Percentiles rank a stretch among this genome's conserved stretches.
Evolutionary conservation across 1,140 invertebrate genomes (phyloP).

Genomic region (Pseudomyrmex gracilis): DNA sequence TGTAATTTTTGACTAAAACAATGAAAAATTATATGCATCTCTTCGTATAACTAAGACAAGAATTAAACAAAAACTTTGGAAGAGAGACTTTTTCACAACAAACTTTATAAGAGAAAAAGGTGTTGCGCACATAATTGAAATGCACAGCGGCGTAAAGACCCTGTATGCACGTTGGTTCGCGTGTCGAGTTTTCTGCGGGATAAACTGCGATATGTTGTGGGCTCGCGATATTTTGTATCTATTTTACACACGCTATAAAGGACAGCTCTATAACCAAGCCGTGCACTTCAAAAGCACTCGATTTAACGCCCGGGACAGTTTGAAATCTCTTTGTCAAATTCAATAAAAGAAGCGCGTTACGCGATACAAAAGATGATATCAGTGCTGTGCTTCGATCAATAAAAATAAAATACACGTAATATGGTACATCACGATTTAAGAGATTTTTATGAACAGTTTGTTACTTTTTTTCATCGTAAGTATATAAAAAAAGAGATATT

Average conservation of each 20-base stretch:
- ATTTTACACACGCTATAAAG: neutral
- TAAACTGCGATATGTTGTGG: neutral
- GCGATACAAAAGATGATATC: too few species aligned
- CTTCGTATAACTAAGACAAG: neutral
- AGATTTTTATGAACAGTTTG: neutral
- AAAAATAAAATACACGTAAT: neutral
- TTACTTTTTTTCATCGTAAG: neutral
- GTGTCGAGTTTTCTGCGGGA: neutral
- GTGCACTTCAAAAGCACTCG: neutral
- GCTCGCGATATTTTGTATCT: neutral
- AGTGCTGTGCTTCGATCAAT: neutral
- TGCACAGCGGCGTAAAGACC: neutral
- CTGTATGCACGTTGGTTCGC: neutral
- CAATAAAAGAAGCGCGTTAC: too few species aligned
- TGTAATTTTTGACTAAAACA: neutral
- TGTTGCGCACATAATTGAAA: neutral
- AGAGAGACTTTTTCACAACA: neutral
- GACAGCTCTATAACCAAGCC: neutral
- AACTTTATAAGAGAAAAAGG: neutral
- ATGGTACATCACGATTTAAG: neutral
- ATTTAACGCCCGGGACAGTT: neutral
- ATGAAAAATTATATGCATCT: too few species aligned
- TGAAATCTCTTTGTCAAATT: too few species aligned
- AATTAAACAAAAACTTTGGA: neutral
- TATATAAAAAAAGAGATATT: neutral